Percentiles rank a stretch among this genome's conserved stretches.
phyloP scores from a whole-genome alignment of 2,113 vertebrate species.

The Lasiurus cinereus region DNA sequence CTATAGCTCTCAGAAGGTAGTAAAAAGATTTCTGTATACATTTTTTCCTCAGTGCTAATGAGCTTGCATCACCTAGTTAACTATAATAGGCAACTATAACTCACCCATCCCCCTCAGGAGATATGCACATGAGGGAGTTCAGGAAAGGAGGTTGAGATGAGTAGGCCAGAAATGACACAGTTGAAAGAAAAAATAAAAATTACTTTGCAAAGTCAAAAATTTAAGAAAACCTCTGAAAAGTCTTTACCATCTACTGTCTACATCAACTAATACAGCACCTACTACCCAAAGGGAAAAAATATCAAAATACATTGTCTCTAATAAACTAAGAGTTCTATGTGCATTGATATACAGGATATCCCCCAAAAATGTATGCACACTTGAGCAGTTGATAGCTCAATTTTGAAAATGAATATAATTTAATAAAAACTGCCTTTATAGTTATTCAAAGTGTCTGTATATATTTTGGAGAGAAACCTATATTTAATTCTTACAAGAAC shows the following conservation, averaged over 20 bases:
- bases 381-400: too few species aligned
- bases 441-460: too few species aligned
- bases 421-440: too few species aligned
- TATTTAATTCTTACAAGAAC: conserved; percentile 30
- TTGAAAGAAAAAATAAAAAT: conserved; percentile 3
- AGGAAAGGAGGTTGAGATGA: neutral
- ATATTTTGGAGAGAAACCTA: too few species aligned
- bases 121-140: neutral
- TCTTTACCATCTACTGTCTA: neutral
- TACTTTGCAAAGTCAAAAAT: neutral
- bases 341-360: neutral
- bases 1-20: neutral
- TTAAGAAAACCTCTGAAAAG: neutral
- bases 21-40: neutral
- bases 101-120: neutral
- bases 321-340: neutral
- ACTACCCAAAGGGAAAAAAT: neutral
- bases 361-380: too few species aligned
- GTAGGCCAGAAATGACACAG: neutral
- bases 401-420: too few species aligned
- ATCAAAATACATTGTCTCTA: neutral
- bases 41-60: neutral
- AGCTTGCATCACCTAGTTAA: neutral
- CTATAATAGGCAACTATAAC: neutral
- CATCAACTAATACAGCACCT: neutral